Base-by-base conservation (phyloP, 1,140 invertebrate genomes). In the Melanaphis sacchari region DNA sequence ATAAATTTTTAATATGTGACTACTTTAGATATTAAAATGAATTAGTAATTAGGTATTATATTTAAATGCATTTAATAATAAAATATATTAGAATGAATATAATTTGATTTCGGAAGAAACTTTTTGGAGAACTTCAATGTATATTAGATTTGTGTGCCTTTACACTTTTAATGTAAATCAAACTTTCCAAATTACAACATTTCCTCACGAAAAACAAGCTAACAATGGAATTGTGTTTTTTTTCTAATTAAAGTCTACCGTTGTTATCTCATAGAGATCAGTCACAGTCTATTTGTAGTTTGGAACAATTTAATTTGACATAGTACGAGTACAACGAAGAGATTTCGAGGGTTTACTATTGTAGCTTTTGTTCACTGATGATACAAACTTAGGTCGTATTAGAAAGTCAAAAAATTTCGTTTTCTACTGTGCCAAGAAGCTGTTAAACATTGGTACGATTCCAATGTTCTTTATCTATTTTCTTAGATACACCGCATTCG, bases 201-300 rank as follows among this genome's bases (percentile, higher is more conserved):
- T 54, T 89, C 26, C 36, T 11, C 46, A 52, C 49, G 87, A 54
- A 54, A 52, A 89, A 89, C 49, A 21, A 54, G 88, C 46, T 54
- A 36, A 89, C 88, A 89, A 89, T 38, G 46, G 88, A 54, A 89
- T 38, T 52, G 87, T 89, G n/a, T n/a, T 89, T 89, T 84, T 89
- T 89, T 54, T 9, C 88, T 89, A 89, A 89, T 89, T 89, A 89
- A 52, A 89, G 49, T 54, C 88, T 52, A 31, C 36, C 24, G 88
- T 40, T 89, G 87, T 89, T 89, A 89, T 89, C 88, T 89, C 49
- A 21, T 36, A 54, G 46, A 52, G 88, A 89, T 89, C 88, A 54
- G 88, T 89, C 88, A 54, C 88, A 54, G 88, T 89, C 88, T 52
- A 89, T 89, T 89, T 89, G 36, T 89, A 89, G 88, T 89, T 89